Conservation (phyloP, 2,888 invertebrate species). For the Conops quadrifasciatus region DNA sequence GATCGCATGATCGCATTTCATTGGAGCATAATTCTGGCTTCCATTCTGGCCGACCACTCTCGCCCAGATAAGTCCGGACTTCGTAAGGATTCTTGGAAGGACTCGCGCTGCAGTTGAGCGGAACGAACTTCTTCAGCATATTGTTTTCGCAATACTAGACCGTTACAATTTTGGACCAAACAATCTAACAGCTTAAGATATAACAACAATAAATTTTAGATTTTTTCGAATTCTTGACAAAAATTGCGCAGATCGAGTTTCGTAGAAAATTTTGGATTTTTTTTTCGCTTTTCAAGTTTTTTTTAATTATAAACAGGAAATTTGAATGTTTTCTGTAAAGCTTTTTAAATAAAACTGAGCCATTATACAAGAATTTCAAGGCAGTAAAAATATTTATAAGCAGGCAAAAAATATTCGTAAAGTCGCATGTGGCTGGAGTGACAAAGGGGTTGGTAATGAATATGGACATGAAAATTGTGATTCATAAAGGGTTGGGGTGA, state of each 20-base stretch:
- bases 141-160: conserved; percentile 34
- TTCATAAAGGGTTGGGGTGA: too few relatives aligned
- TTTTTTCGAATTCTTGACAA: conserved; percentile 33
- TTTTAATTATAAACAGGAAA: conserved; percentile 17
- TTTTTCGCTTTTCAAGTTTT: conserved; percentile 28
- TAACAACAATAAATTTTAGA: conserved; percentile 31
- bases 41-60: conserved; percentile 49
- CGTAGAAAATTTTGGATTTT: background rate
- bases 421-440: background rate
- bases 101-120: conserved; percentile 52
- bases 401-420: background rate
- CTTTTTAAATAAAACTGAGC: conserved; percentile 10
- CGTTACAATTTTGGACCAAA: conserved; percentile 20
- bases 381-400: background rate
- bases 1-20: conserved; percentile 48
- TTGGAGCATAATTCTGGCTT: conserved; percentile 48
- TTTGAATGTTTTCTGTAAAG: conserved; percentile 16
- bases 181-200: background rate
- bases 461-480: background rate
- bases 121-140: conserved; percentile 60
- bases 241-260: conserved; percentile 28
- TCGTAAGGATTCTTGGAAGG: conserved; percentile 57
- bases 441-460: background rate
- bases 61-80: conserved; percentile 57
- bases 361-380: conserved; percentile 12